Evolutionary conservation across 2,888 invertebrate genomes (phyloP), one percentile per base, ranked within the genome.

Genomic region (Suillia variegata): DNA sequence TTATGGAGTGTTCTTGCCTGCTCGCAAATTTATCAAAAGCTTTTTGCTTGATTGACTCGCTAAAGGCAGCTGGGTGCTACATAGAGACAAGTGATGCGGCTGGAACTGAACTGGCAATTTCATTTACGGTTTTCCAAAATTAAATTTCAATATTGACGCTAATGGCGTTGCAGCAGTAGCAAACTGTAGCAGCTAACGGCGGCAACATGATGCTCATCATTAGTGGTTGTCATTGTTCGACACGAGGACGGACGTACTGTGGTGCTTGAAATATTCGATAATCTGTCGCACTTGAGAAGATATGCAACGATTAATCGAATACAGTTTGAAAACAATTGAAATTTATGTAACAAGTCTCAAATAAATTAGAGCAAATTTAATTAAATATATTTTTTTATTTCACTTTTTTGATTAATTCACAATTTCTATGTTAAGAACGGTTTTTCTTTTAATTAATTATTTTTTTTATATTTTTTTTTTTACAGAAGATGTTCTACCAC

Each of bases 401-500:
- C 15, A 38, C 38, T 38, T 31, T 8, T 31, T 31, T 31, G 6
- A 6, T 31, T 31, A 6, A 31, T 31, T 31, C 12, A 31, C 31
- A 31, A 6, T 31, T 31, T 31, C n/a, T n/a, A n/a, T n/a, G n/a
- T n/a, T n/a, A n/a, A n/a, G n/a, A n/a, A n/a, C n/a, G n/a, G n/a
- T n/a, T n/a, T n/a, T n/a, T n/a, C n/a, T n/a, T n/a, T 13, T 38
- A 38, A 38, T 38, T 26, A 26, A n/a, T n/a, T 31, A 31, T 8
- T 31, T 8, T 31, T 8, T 31, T 31, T 31, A 31, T 31, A 6
- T 55, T 22, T 20, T 54, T 58, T 4, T 65, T 45, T 52, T 74
- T 73, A 4, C 69, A 76, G 76, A 69, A 62, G 75, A 77, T 58
- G 48, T 61, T 18, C 65, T 77, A 54, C 75, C 76, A 1, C 65